These are phyloP conservation scores for Drosophila melanica DNA, from an alignment of 1,140 invertebrate species.

Conservation along the genomic window DNA sequence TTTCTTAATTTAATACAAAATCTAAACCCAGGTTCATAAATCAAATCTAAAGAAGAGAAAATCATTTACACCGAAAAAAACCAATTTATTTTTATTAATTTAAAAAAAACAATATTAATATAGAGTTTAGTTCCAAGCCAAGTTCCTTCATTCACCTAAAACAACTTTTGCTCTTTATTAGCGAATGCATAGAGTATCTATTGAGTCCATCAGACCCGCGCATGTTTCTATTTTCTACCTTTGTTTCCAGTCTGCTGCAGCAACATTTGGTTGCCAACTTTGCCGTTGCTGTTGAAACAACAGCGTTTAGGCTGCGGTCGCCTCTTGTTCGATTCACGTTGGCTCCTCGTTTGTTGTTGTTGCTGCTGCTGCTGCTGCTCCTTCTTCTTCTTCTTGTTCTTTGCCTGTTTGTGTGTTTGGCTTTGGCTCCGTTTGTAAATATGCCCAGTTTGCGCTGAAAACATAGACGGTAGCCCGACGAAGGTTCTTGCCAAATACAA, in stretches of 20 bases:
- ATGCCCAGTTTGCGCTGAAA: slow-evolving; percentile 52
- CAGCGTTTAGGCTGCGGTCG: slow-evolving; percentile 69
- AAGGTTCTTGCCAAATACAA: slow-evolving; percentile 41
- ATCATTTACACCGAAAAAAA: no score
- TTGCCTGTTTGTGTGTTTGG: slow-evolving; percentile 46
- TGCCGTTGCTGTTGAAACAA: slow-evolving; percentile 73
- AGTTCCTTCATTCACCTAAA: no score
- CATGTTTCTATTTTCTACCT: slow-evolving; percentile 25
- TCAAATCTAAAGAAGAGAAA: no score
- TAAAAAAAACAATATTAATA: no score
- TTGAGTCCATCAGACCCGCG: slow-evolving; percentile 44
- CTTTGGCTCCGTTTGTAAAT: slow-evolving; percentile 60
- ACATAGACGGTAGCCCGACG: slow-evolving; percentile 45
- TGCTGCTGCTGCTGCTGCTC: no score
- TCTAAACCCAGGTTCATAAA: no score
- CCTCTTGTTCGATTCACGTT: slow-evolving; percentile 37
- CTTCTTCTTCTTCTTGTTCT: slow-evolving; percentile 26
- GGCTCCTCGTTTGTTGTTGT: slow-evolving; percentile 10
- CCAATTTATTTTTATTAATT: no score
- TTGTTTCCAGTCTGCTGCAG: slow-evolving; percentile 66
- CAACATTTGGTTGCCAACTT: slow-evolving; percentile 81
- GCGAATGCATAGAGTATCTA: slow-evolving; percentile 32
- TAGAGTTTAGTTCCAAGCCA: no score
- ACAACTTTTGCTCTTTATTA: background rate
- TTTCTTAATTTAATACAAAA: no score